These are phyloP conservation scores for Hermatobates lingyangjiaoensis DNA, from an alignment of 1,140 invertebrate genomes.

Conservation along the genomic window DNA sequence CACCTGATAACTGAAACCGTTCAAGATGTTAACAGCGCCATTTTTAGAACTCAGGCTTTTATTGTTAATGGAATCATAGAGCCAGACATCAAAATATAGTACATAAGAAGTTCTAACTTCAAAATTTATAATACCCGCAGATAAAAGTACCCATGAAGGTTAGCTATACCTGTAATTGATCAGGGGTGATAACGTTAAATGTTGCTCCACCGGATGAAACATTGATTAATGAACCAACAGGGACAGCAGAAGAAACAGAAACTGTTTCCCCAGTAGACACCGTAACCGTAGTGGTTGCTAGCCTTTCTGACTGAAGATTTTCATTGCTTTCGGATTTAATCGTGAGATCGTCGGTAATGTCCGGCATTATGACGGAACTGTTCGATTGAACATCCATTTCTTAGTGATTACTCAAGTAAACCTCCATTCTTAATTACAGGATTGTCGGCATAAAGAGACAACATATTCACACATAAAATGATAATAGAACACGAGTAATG, in stretches of 20 bases:
- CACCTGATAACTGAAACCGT: conserved; percentile 23
- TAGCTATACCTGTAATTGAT: conserved; percentile 41
- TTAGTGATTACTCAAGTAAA: too few species aligned
- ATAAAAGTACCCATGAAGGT: background rate
- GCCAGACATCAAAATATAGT: background rate
- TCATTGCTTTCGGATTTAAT: conserved; percentile 33
- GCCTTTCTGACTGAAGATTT: conserved; percentile 22
- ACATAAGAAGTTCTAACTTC: background rate
- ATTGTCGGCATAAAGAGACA: too few species aligned
- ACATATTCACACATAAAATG: too few species aligned
- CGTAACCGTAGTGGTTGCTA: conserved; percentile 11
- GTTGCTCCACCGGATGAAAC: conserved; percentile 38
- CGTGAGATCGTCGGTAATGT: conserved; percentile 42
- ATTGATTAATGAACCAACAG: conserved; percentile 57
- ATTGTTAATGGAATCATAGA: background rate
- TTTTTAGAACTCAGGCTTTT: background rate
- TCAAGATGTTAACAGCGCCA: background rate
- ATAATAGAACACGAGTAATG: too few species aligned
- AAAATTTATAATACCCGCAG: background rate
- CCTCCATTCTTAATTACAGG: too few species aligned
- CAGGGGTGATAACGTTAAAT: conserved; percentile 67
- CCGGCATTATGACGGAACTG: conserved; percentile 44
- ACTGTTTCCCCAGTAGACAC: conserved; percentile 22
- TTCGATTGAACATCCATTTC: conserved; percentile 20
- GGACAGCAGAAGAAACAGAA: conserved; percentile 30